Base-by-base conservation (phyloP, 2,888 invertebrate species). In the Hoplodrina blanda region DNA sequence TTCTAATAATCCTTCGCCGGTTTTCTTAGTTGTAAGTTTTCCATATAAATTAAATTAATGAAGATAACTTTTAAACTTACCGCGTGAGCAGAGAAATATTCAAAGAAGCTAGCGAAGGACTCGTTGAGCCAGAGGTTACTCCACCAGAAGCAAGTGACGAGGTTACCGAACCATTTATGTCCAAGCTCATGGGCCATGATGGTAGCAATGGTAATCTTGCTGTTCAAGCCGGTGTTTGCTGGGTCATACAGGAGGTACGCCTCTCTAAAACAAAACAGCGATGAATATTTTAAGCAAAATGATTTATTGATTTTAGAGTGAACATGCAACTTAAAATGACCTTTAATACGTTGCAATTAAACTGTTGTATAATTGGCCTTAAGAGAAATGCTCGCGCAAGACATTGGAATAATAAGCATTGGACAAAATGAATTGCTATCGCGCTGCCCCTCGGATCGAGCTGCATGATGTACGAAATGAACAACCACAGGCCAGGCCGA, bases 81-180 rank as follows among this genome's bases (percentile, higher is more conserved):
- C 82, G 91, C 88, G 52, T 97, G 96, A 60, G 97, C 96, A 13
- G 94, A 96, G 61, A 97, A 96, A 87, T 98, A 98, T 91, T 98
- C 97, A 81, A 97, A 97, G 91, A 96, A 98, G 64, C 96, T 96
- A 0, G 98, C 98, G 76, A 97, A 98, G 11, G 96, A 97, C 89
- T 97, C 97, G 84, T 97, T 97, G 0, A 98, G 93, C 97, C 98
- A 98, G 41, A 97, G 94, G 85, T 97, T 97, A 70, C 97, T 96
- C 98, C 98, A 98, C 98, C 98, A 98, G 86, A 97, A 96, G 76
- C 97, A 97, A 0, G 98, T 98, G n/a, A 98, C 97, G 61, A 97
- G 92, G 89, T 98, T 97, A 8, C 98, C 98, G 87, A 98, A 98
- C 98, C 98, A 98, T 91, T 97, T 98, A 91, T 98, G 98, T 0